Evolutionary conservation across 2,113 vertebrate species (phyloP), one percentile per base, ranked within the genome.

Genomic region (Lophotis ruficrista): DNA sequence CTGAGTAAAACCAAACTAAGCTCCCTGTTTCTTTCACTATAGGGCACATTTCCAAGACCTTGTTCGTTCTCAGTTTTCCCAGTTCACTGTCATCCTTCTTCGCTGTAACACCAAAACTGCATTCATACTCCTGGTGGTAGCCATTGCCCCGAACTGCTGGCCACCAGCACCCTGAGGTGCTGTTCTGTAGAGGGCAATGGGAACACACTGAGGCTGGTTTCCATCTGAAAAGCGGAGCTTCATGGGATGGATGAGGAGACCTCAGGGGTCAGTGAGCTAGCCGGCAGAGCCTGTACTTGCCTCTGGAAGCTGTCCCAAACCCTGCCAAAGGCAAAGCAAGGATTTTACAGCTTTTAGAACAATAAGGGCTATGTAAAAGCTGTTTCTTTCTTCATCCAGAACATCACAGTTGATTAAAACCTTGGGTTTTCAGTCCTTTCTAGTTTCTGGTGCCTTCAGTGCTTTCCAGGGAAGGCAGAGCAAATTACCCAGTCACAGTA

Each of bases 1-100:
- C 91, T 57, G 48, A 22, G 45, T 85, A 85, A 91, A 87, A 86
- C 51, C 72, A 93, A 87, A 84, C 70, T 51, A 84, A 89, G 45
- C 35, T 91, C 65, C 1, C 25, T 82, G 24, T 60, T 84, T 93
- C 87, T 91, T 91, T 76, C 56, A 62, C 47, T 71, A 6, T 51
- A 82, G 84, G 30, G 38, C 38, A 69, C 9, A 20, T 72, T 91
- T 93, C 94, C 51, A 78, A 89, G 89, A 64, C 33, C 38, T 71
- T 60, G 10, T 8, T 75, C 30, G 37, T 68, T 53, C 84, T 66
- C 60, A 45, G 18, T 57, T 93, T 87, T 88, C 61, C 56, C 72
- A 71, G 24, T 33, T 86, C 61, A 4, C 28, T 75, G 62, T 69
- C 25, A 27, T 70, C n/a, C 23, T 85, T 5, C 72, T 64, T 1